Evolutionary conservation across 2,797 vertebrate species (phyloP).

Genomic region (Molothrus ater): DNA sequence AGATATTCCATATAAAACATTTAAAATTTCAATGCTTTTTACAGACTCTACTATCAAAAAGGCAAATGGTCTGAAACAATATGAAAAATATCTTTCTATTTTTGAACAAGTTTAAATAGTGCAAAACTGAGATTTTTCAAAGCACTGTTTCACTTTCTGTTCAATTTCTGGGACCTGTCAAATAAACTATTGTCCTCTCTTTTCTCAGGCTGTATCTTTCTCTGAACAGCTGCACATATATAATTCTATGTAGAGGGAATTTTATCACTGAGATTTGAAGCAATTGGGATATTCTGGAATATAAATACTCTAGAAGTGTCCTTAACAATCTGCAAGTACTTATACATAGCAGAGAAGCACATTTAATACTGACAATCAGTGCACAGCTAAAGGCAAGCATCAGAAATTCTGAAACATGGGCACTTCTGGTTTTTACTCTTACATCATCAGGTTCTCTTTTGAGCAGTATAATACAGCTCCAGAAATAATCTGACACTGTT

Average conservation of each 20-base stretch:
- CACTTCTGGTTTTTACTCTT: not conserved
- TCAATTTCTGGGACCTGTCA: not conserved
- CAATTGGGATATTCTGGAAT: not conserved
- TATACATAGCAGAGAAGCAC: not conserved
- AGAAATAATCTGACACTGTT: not conserved
- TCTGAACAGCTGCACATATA: not conserved
- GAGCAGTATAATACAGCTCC: not conserved
- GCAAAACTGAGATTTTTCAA: not conserved
- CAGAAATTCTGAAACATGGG: not conserved
- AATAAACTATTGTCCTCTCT: not conserved
- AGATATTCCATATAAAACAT: not conserved
- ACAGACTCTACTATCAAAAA: not conserved
- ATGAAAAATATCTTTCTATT: not conserved
- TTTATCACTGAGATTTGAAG: not conserved
- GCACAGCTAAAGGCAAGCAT: not conserved
- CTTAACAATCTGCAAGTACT: not conserved
- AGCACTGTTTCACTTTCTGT: not conserved
- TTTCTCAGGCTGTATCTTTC: not conserved
- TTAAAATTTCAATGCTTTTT: not conserved
- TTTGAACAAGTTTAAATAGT: not conserved
- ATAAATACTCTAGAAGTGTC: not conserved
- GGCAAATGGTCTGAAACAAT: not conserved
- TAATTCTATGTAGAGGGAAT: not conserved
- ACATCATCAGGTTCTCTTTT: not conserved
- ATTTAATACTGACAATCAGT: not conserved